These are phyloP conservation scores for Acrobasis consociella DNA, from an alignment of 2,888 invertebrate genomes.

Conservation along the genomic window DNA sequence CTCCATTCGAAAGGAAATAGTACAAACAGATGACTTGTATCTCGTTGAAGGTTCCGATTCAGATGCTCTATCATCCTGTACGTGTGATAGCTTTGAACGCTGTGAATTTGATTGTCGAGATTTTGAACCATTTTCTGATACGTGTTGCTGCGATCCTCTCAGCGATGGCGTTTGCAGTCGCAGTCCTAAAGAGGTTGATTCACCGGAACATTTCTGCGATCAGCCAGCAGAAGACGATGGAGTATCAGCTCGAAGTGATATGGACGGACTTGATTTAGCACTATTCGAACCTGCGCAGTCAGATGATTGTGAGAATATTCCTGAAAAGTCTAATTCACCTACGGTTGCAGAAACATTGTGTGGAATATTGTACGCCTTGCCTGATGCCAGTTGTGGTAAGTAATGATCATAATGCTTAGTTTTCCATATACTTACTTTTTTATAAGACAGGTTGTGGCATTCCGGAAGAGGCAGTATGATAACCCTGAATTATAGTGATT, in stretches of 20 bases:
- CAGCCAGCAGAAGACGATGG: slow-evolving; percentile 68
- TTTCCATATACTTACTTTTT: slow-evolving; percentile 46
- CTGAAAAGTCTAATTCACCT: slow-evolving; percentile 43
- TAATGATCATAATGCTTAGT: slow-evolving; percentile 44
- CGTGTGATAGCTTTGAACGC: slow-evolving; percentile 80
- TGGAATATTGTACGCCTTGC: slow-evolving; percentile 68
- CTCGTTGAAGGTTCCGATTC: slow-evolving; percentile 70
- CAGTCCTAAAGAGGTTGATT: slow-evolving; percentile 77
- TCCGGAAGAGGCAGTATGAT: slow-evolving; percentile 54
- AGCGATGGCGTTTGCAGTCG: slow-evolving; percentile 77
- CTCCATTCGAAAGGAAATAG: slow-evolving; percentile 51
- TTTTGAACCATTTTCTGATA: slow-evolving; percentile 84
- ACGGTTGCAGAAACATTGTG: slow-evolving; percentile 59
- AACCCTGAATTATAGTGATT: slow-evolving; percentile 65
- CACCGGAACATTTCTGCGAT: slow-evolving; percentile 73
- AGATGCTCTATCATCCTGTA: slow-evolving; percentile 81
- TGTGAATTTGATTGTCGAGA: slow-evolving; percentile 82
- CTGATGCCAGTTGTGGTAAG: slow-evolving; percentile 67
- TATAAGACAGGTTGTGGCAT: slow-evolving; percentile 45
- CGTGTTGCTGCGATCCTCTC: slow-evolving; percentile 82
- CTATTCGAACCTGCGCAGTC: slow-evolving; percentile 84
- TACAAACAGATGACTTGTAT: slow-evolving; percentile 59
- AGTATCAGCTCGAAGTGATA: slow-evolving; percentile 79
- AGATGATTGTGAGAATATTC: slow-evolving; percentile 51
- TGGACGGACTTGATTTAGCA: slow-evolving; percentile 86